Base-by-base conservation (phyloP, 2,113 vertebrate species). In the Eira barbara region DNA sequence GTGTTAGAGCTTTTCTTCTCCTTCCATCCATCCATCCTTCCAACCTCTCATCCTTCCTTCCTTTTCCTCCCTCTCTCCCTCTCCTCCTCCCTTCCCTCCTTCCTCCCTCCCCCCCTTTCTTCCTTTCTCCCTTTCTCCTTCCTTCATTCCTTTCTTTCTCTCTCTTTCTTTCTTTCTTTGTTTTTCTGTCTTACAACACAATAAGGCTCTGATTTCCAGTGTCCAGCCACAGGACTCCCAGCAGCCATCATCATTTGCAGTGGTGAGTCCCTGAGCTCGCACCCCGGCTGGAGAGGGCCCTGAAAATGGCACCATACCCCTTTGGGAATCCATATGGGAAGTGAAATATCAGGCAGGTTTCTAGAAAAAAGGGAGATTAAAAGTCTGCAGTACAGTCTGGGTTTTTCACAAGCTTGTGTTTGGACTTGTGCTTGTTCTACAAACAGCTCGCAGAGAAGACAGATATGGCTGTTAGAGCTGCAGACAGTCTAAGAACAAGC, bases 161-260 rank as follows among this genome's bases (percentile, higher is more conserved):
- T 21, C 55, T 23, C 23, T 23, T 3, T 42, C 10, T 11, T 14
- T 18, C 21, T 14, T 18, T 31, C 4, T 15, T 47, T 49, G 4
- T 45, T 34, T 49, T 45, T 52, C 14, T 2, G 36, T 85, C 10
- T 85, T 80, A 59, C 49, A 12, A 6, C 15, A 34, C 47, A 74
- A 3, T 69, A 74, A 81, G 42, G 29, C 27, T 89, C 31, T 89
- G 21, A 36, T 57, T 80, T 47, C 45, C 14, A 42, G 61, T 7
- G 21, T 47, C n/a, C 59, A 88, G 23, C 23, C 45, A 2, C 2
- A 0, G 65, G 39, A 34, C 20, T 34, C 34, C 27, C 29, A n/a
- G 25, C 2, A 1, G 0, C 20, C 52, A 34, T 39, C 4, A 0
- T 42, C 31, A 34, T 29, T 59, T 73, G 36, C 3, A 2, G 14